A percentile compares a stretch with the other conserved stretches of the same genome.
These are phyloP conservation scores for Eustalomyia histrio DNA, from an alignment of 2,888 invertebrate genomes.

Conservation along the genomic window DNA sequence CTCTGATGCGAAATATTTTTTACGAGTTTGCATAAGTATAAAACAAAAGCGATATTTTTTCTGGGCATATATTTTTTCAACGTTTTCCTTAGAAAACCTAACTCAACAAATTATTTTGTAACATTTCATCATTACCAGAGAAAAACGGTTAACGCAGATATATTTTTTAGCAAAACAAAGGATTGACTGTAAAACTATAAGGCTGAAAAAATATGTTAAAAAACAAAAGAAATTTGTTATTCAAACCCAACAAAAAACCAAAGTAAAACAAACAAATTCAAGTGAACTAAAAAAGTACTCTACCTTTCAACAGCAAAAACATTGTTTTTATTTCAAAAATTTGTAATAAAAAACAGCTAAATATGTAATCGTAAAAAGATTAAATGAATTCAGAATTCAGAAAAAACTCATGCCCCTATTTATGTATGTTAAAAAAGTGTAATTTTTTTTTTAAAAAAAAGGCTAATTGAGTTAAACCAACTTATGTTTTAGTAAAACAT, in stretches of 20 bases:
- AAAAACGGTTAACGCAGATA: not conserved
- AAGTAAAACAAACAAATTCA: not conserved
- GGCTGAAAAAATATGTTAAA: not conserved
- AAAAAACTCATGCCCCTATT: not conserved
- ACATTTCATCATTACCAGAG: not conserved
- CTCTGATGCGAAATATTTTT: no score
- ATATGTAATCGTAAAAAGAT: constrained; percentile 32
- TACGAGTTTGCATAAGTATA: no score
- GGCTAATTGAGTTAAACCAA: constrained; percentile 1
- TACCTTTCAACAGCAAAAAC: not conserved
- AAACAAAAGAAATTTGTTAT: constrained; percentile 2
- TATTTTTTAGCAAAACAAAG: constrained; percentile 20
- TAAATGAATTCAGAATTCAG: not conserved
- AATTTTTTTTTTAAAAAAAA: not conserved
- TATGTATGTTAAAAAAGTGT: not conserved
- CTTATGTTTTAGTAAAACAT: not conserved
- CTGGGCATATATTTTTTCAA: no score
- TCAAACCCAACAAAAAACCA: not conserved
- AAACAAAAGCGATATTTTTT: no score
- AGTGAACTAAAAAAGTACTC: not conserved
- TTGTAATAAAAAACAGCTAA: constrained; percentile 24
- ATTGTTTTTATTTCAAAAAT: no score
- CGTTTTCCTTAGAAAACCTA: no score
- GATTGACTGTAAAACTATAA: constrained; percentile 27
- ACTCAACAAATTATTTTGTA: not conserved